Evolutionary conservation across 2,888 invertebrate genomes (phyloP), one percentile per base, ranked within the genome.

Genomic region (Brachyptera risi): DNA sequence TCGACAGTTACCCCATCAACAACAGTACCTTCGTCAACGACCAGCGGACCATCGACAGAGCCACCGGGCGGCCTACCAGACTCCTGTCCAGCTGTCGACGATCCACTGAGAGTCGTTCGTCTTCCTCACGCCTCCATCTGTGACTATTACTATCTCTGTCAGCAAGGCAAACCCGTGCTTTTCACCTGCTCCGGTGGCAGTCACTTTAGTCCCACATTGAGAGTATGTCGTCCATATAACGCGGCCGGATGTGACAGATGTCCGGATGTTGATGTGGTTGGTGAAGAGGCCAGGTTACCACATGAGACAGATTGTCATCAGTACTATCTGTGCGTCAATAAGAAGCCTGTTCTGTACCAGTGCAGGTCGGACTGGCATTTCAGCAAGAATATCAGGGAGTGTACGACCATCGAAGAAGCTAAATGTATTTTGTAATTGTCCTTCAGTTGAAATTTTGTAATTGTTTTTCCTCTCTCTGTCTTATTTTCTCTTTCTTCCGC

Each of bases 71-170:
- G 21, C 23, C 35, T 19, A 4, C 47, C 47, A 2, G 11, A 35
- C 9, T 13, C 19, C 11, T 54, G 54, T 37, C 54, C 54, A 1
- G 35, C 54, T 11, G 35, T 37, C 2, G 37, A 54, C 1, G 54
- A 37, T 19, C 35, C 54, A 21, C 35, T 37, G 13, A 17, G 17
- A 11, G 21, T 37, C 5, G 13, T 54, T 23, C 54, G 54, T 9
- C 35, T 35, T 17, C 54, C 54, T 23, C 54, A 54, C 23, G 54
- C 35, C 4, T 21, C 54, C 1, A 37, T 13, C 38, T 54, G 54
- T 21, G 21, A 35, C 3, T 54, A 35, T 23, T 54, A 54, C 54
- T 54, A 54, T 23, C 4, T 13, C 17, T 54, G 54, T 37, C 5
- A 13, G 17, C 3, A 21, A 1, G 54, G 54, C 1, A 3, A 2